Percentiles rank a stretch among this genome's conserved stretches.
Evolutionary conservation across 2,797 vertebrate genomes (phyloP).

Genomic region (Acanthiza pusilla): DNA sequence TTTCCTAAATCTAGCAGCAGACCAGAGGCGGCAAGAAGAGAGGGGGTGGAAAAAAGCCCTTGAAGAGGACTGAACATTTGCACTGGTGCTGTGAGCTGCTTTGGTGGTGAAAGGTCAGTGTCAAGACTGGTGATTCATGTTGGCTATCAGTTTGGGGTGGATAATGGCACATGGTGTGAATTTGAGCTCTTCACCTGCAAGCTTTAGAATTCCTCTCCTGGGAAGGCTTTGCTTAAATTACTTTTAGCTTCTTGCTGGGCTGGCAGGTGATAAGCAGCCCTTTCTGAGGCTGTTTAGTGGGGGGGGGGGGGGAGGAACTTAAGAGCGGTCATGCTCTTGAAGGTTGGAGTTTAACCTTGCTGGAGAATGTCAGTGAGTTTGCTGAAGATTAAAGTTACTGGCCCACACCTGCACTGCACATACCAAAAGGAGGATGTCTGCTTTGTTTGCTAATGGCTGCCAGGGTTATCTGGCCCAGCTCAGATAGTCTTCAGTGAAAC

Average conservation of each 20-base stretch:
- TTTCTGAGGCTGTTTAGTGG: not conserved
- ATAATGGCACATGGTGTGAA: not conserved
- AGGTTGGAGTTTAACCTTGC: not conserved
- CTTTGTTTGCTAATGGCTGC: not conserved
- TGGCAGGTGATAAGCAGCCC: not conserved
- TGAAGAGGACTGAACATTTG: not conserved
- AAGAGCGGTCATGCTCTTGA: not conserved
- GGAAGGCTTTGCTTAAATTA: not conserved
- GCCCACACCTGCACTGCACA: not conserved
- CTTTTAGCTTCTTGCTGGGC: not conserved
- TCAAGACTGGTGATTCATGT: not conserved
- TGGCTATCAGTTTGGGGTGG: not conserved
- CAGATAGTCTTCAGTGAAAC: not conserved
- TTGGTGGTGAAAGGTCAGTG: not conserved
- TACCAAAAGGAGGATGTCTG: not conserved
- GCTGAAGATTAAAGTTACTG: not conserved
- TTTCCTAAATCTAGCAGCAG: not conserved
- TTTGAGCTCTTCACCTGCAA: not conserved
- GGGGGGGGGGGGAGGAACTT: too few relatives aligned
- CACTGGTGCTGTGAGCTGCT: not conserved
- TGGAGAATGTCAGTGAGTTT: not conserved
- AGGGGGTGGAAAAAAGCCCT: not conserved
- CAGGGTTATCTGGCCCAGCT: not conserved
- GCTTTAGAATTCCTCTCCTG: not conserved
- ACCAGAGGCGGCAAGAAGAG: not conserved